Base-by-base conservation (phyloP, 2,113 vertebrate species). In the Neomonachus schauinslandi region DNA sequence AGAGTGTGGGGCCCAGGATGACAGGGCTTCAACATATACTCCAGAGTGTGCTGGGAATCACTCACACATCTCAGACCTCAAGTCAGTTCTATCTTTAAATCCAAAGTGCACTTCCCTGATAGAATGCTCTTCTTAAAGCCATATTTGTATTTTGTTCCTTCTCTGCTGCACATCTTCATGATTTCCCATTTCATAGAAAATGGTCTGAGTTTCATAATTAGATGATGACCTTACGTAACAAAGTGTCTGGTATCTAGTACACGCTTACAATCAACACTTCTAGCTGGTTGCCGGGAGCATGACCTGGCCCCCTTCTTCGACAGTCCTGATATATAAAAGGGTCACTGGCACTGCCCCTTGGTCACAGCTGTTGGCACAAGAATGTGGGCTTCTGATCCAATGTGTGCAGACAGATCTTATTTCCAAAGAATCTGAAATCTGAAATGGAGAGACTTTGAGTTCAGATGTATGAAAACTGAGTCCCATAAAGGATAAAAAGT, bases 191-290 rank as follows among this genome's bases (percentile, higher is more conserved):
- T 80, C 31, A 4, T 21, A 8, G 49, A 81, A 14, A 10, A 42
- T 2, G 13, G 69, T 4, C 26, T 72, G 55, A 46, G 7, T 1
- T 21, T 74, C 16, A 3, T 2, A 19, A 31, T 31, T 39, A 81
- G 67, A 5, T 8, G 26, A 57, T 1, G 3, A 14, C 61, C 26
- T 33, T 21, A 36, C 0, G 3, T 0, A 46, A 14, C 33, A 21
- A 85, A 55, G 14, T 22, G 4, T 14, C 36, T 71, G 94, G 53
- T 9, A 28, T 7, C 0, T 4, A 4, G 4, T 4, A 22, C 5
- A 2, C 21, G 10, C 1, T 59, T 42, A 46, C 7, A 39, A 12
- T 5, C 51, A 22, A 4, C 5, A 7, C 19, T 3, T 42, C 36
- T 57, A 1, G 1, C 33, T 26, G 51, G 24, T 14, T 46, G 26